Percentiles rank a stretch among this genome's conserved stretches.
Conservation (phyloP, 2,888 invertebrate genomes). For the Halictus quadricinctus region DNA sequence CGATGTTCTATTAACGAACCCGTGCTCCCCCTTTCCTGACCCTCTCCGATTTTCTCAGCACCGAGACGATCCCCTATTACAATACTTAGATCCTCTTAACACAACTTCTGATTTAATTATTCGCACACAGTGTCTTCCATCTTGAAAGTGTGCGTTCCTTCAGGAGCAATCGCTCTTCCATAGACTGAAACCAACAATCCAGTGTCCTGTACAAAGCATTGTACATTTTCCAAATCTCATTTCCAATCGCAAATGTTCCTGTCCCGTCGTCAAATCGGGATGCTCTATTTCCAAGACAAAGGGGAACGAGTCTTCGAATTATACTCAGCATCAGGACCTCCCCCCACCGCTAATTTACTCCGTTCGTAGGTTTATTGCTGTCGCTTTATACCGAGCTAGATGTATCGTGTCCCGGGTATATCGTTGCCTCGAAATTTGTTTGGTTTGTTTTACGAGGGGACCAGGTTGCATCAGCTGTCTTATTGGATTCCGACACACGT, state of each 20-base stretch:
- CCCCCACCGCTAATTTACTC: conserved; percentile 56
- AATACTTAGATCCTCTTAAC: not conserved
- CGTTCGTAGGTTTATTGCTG: conserved; percentile 50
- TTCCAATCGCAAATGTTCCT: not conserved
- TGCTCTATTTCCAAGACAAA: not conserved
- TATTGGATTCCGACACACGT: conserved; percentile 79
- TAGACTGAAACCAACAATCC: too few species aligned
- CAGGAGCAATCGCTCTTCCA: not conserved
- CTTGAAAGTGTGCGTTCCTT: not conserved
- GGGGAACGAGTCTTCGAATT: not conserved
- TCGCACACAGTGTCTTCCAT: not conserved
- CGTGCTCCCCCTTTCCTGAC: not conserved
- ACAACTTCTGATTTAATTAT: not conserved
- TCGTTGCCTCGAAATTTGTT: conserved; percentile 79
- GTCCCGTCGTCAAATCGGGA: not conserved
- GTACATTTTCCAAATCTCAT: too few species aligned
- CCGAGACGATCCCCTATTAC: not conserved
- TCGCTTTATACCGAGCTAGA: conserved; percentile 55
- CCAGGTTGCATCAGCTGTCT: conserved; percentile 78
- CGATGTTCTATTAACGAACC: not conserved
- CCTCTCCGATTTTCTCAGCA: too few species aligned
- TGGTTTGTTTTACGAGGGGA: conserved; percentile 81
- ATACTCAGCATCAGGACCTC: not conserved
- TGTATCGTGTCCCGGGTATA: conserved; percentile 41
- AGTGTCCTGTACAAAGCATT: too few species aligned